Percentiles rank a stretch among this genome's conserved stretches.
These are phyloP conservation scores for Clarias fuscus DNA, from an alignment of 2,797 vertebrate species.

Conservation along the genomic window DNA sequence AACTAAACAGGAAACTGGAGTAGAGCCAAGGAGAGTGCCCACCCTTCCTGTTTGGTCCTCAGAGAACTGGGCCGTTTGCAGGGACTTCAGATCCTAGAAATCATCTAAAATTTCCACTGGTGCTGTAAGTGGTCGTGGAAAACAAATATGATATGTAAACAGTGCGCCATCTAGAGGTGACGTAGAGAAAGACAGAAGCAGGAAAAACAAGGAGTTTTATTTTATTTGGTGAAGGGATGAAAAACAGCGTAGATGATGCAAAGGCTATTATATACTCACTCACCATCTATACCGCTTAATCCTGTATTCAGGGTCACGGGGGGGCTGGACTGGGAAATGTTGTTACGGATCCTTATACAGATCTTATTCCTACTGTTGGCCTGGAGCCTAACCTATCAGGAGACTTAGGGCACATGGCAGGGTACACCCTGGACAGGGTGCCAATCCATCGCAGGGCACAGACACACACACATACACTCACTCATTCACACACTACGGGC, in stretches of 20 bases:
- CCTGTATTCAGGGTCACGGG: no score
- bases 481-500: no score
- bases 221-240: background rate
- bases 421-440: no score
- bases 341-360: no score
- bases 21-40: conserved; percentile 47
- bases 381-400: no score
- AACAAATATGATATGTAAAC: background rate
- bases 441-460: no score
- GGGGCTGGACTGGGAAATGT: no score
- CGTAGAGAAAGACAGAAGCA: background rate
- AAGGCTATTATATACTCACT: background rate
- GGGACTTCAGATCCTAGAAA: conserved; percentile 34
- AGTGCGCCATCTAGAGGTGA: conserved; percentile 42
- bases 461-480: no score
- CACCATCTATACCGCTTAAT: no score
- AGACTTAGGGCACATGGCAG: no score
- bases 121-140: background rate
- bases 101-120: conserved; percentile 3
- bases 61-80: conserved; percentile 36
- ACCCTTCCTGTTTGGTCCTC: conserved; percentile 59
- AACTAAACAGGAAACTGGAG: conserved; percentile 54
- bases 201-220: background rate
- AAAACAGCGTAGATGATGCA: background rate
- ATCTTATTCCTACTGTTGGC: no score